These are phyloP conservation scores for Lacerta bilineata DNA, from an alignment of 2,797 vertebrate species.

Conservation along the genomic window DNA sequence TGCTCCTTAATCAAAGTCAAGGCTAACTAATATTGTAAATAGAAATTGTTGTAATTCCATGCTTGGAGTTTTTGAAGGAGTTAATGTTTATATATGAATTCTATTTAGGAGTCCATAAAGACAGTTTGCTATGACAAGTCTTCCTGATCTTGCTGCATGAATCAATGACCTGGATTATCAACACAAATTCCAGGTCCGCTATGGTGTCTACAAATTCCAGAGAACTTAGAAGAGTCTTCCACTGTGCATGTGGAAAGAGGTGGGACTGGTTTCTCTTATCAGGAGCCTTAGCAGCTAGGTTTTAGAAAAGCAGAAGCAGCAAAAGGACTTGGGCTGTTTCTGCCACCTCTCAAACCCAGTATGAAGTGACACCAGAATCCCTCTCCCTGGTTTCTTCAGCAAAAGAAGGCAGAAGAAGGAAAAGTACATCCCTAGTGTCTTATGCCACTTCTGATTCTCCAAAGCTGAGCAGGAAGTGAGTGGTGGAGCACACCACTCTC, in stretches of 20 bases:
- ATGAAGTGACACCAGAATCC: neutral
- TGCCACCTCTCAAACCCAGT: neutral
- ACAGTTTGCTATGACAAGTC: neutral
- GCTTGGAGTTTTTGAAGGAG: neutral
- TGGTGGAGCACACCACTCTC: neutral
- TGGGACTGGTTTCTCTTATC: neutral
- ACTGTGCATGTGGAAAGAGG: neutral
- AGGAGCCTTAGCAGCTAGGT: too few relatives aligned
- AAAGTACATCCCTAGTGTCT: neutral
- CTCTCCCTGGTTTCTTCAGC: neutral
- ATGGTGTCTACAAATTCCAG: neutral
- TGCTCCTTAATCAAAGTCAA: neutral
- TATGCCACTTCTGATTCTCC: neutral
- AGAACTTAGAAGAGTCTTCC: neutral
- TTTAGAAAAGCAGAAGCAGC: neutral
- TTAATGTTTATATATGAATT: neutral
- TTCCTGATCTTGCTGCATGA: neutral
- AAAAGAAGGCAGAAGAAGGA: neutral
- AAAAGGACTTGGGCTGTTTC: neutral
- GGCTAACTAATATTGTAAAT: neutral
- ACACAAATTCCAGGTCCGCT: neutral
- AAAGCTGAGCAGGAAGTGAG: neutral
- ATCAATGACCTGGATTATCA: neutral
- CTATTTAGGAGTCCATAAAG: neutral
- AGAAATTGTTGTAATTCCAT: slow-evolving; percentile 5